Percentiles rank a stretch among this genome's conserved stretches.
phyloP scores from a whole-genome alignment of 2,113 vertebrate genomes.

The Tympanuchus pallidicinctus region DNA sequence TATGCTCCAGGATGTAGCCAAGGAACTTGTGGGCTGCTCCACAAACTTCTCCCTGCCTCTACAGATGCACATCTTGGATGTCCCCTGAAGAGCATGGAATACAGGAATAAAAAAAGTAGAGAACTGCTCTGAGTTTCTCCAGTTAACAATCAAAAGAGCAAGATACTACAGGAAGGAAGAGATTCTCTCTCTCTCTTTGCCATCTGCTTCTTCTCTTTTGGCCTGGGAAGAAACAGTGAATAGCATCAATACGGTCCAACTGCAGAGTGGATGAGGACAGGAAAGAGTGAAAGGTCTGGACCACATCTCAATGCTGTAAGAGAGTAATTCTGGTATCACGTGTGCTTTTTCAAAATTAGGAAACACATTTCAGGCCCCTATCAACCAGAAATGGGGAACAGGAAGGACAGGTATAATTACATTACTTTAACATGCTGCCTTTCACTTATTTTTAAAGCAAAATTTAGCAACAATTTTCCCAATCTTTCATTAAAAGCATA shows the following conservation, averaged over 20 bases:
- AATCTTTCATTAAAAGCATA: neutral
- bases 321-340: neutral
- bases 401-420: neutral
- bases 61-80: neutral
- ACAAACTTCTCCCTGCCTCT: neutral
- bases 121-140: neutral
- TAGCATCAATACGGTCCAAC: neutral
- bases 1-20: neutral
- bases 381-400: neutral
- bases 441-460: neutral
- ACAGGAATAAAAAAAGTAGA: neutral
- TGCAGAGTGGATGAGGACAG: neutral
- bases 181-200: neutral
- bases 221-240: neutral
- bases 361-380: neutral
- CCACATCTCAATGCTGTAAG: neutral
- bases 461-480: neutral
- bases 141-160: neutral
- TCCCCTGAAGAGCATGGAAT: neutral
- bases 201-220: neutral
- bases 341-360: neutral
- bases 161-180: neutral
- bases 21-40: neutral
- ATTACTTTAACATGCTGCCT: neutral
- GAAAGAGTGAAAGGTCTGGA: neutral